Percentiles rank a stretch among this genome's conserved stretches.
Evolutionary conservation across 2,888 invertebrate species (phyloP).

Genomic region (Adelognathus sp.): DNA sequence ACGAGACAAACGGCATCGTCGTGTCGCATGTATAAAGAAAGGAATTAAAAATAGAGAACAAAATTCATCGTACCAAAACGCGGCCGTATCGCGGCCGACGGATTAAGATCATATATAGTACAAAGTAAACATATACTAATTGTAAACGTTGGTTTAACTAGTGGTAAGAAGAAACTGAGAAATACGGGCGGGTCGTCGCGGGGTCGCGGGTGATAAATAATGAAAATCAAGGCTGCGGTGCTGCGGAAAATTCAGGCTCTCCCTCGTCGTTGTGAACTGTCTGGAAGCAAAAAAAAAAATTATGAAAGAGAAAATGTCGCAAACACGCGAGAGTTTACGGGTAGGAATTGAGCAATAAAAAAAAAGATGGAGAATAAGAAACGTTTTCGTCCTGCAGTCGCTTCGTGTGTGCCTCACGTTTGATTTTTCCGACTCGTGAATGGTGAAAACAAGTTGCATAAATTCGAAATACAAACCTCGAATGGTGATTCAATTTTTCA

Average conservation of each 20-base stretch:
- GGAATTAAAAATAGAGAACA: conserved; percentile 31
- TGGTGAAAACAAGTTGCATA: not conserved
- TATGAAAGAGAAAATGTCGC: not conserved
- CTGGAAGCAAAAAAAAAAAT: conserved; percentile 1
- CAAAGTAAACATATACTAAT: conserved; percentile 80
- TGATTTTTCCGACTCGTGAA: conserved; percentile 51
- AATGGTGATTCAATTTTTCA: not conserved
- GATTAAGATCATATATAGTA: conserved; percentile 81
- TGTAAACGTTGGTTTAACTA: conserved; percentile 76
- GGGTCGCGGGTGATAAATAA: conserved; percentile 35
- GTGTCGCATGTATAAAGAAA: conserved; percentile 37
- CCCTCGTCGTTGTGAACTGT: not conserved
- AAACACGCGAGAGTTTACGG: conserved; percentile 43
- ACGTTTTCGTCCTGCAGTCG: conserved; percentile 41
- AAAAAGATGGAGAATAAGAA: conserved; percentile 5
- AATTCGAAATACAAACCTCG: not conserved
- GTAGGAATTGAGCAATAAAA: conserved; percentile 61
- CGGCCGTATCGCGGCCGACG: conserved; percentile 73
- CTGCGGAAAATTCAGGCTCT: conserved; percentile 3
- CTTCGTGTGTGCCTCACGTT: conserved; percentile 58
- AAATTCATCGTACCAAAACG: conserved; percentile 77
- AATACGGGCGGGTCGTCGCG: conserved; percentile 46
- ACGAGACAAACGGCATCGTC: conserved; percentile 15
- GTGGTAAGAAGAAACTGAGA: conserved; percentile 49
- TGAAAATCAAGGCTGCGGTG: not conserved